A percentile compares a stretch with the other conserved stretches of the same genome.
phyloP scores from a whole-genome alignment of 2,113 vertebrate species.

The Marmota monax region DNA sequence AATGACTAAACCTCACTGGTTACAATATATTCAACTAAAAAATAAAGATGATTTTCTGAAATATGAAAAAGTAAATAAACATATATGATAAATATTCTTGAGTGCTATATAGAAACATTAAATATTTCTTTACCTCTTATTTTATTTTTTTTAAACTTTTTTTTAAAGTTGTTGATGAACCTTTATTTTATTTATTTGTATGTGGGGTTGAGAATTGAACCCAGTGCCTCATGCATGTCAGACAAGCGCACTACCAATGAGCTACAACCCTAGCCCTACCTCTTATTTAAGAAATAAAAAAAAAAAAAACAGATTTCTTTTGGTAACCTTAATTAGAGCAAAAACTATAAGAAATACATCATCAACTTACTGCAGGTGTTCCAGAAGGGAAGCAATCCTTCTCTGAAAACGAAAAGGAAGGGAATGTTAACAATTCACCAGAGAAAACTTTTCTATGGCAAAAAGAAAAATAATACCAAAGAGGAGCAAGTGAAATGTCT shows the following conservation, averaged over 20 bases:
- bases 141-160: too few relatives aligned
- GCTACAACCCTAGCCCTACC: too few relatives aligned
- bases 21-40: conserved; percentile 29
- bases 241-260: too few relatives aligned
- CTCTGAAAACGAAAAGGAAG: conserved; percentile 88
- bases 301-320: conserved; percentile 60
- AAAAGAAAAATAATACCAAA: conserved; percentile 1
- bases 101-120: not conserved
- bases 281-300: conserved; percentile 52
- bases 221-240: too few relatives aligned
- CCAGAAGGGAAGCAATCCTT: conserved; percentile 96
- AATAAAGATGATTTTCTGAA: not conserved
- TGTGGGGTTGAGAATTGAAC: too few relatives aligned
- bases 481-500: conserved; percentile 40
- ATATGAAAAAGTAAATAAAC: conserved; percentile 48
- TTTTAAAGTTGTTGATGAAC: too few relatives aligned
- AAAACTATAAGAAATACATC: conserved; percentile 42
- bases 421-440: conserved; percentile 56
- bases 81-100: not conserved
- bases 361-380: conserved; percentile 92
- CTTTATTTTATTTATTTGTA: too few relatives aligned
- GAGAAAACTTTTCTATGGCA: not conserved
- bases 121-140: conserved; percentile 38
- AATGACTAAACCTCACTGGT: conserved; percentile 15
- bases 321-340: not conserved